Base-by-base conservation (phyloP, 2,888 invertebrate genomes). In the Mystacides longicornis region DNA sequence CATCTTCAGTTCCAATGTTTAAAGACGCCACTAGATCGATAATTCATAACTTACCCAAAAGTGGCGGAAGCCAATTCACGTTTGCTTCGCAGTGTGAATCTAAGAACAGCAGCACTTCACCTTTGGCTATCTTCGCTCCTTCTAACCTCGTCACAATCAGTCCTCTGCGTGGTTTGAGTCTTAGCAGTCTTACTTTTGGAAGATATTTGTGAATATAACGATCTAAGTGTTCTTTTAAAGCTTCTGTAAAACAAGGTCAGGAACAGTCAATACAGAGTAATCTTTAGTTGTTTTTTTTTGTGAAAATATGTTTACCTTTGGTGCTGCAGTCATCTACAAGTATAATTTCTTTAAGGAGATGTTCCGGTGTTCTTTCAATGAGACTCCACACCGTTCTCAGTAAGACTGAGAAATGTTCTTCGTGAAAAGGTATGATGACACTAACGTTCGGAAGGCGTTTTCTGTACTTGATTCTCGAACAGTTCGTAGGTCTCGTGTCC, bases 51-150 rank as follows among this genome's bases (percentile, higher is more conserved):
- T 68, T 70, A 85, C 85, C 85, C 66, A 93, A 72, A 64, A 94
- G 73, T 19, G 94, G 94, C 9, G 94, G 94, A 60, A 95, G 69
- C 93, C 93, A 94, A 72, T 94, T 93, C 60, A 90, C 84, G 66
- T 88, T 93, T 48, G 89, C 88, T 70, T 93, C 93, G 0, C 89
- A 89, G 67, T 95, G 95, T 0, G 93, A 92, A 72, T 95, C 95
- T 23, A 95, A 79, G 72, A 95, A 95, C 19, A 94, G 78, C 18
- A 93, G 72, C 3, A 90, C 87, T 62, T 92, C 87, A 0, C 83
- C 90, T 1, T 75, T 79, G 7, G 93, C 93, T 27, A 67, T 69
- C 63, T 76, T 80, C 0, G 94, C 94, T 1, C 95, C 94, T 0
- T 89, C 86, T 61, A 94, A 70, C 54, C 95, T 78, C 0, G 95